Evolutionary conservation across 2,888 invertebrate genomes (phyloP).

Genomic region (Caenorhabditis sp.): DNA sequence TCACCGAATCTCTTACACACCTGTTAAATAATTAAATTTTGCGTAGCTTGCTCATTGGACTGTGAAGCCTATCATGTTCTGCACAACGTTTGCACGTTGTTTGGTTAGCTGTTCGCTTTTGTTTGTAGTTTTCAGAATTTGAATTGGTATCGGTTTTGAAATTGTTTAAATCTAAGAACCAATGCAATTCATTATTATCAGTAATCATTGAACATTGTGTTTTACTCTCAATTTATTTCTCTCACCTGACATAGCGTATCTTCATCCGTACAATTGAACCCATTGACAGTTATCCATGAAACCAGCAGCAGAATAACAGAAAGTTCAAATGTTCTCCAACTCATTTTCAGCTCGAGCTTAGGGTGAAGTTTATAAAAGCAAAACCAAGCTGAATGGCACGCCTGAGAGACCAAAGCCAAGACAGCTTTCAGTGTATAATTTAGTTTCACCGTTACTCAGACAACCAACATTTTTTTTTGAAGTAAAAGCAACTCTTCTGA

Average conservation of each 20-base stretch:
- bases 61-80: neutral
- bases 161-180: no score
- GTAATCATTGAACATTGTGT: no score
- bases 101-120: neutral
- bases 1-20: conserved; percentile 40
- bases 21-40: conserved; percentile 16
- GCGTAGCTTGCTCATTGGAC: conserved; percentile 3
- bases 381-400: neutral
- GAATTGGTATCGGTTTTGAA: neutral
- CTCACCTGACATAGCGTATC: conserved; percentile 33
- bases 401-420: neutral
- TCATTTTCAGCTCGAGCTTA: conserved; percentile 12
- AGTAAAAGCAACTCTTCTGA: conserved; percentile 17
- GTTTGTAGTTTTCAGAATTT: neutral
- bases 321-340: neutral
- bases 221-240: neutral
- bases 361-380: no score
- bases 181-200: no score
- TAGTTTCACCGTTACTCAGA: conserved; percentile 49
- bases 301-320: conserved; percentile 3
- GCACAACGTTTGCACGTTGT: neutral
- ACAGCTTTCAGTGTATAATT: conserved; percentile 29
- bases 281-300: neutral
- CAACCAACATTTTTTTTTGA: conserved; percentile 27
- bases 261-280: conserved; percentile 18